Evolutionary conservation across 2,797 vertebrate species (phyloP), one percentile per base, ranked within the genome.

Genomic region (Sebastes diaconus): DNA sequence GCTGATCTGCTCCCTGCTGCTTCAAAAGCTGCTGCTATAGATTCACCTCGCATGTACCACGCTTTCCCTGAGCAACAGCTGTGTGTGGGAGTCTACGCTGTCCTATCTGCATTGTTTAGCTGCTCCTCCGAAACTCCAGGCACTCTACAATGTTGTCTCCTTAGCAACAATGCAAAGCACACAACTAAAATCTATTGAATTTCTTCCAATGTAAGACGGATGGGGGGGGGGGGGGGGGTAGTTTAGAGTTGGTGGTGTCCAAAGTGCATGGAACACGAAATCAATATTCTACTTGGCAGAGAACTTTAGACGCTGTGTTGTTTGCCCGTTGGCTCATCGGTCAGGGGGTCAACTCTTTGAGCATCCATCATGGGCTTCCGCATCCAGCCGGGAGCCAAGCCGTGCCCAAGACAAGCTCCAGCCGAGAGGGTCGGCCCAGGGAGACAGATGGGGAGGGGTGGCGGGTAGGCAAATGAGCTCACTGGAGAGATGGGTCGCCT

Each of bases 251-350:
- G 84, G 46, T 50, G 64, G 66, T 83, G 82, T 91, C 88, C 89
- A 92, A 89, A 91, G 74, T 89, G 88, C 88, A 90, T 67, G 66
- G 86, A 95, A 94, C 92, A 88, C 74, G 73, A 94, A 95, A 96
- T 96, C 95, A 93, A 96, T 96, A 96, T 92, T 94, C 87, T 81
- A 80, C 92, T 91, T 94, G 94, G 93, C 94, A 94, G 90, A 93
- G 91, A 90, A 94, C 89, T 92, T 94, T 92, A 93, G 90, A 92
- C 54, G 83, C 84, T 82, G 77, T 80, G 86, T 89, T 94, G 92
- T 95, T 91, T 92, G 92, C 92, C 92, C 82, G 83, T 89, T 89
- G 87, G 94, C 87, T 90, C 88, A 76, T 80, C 68, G 92, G 95
- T 93, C 93, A 87, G 1, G 12, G 77, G 91, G 93, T 95, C 93